Evolutionary conservation across 1,140 invertebrate species (phyloP).

Genomic region (Drosophila sproati): DNA sequence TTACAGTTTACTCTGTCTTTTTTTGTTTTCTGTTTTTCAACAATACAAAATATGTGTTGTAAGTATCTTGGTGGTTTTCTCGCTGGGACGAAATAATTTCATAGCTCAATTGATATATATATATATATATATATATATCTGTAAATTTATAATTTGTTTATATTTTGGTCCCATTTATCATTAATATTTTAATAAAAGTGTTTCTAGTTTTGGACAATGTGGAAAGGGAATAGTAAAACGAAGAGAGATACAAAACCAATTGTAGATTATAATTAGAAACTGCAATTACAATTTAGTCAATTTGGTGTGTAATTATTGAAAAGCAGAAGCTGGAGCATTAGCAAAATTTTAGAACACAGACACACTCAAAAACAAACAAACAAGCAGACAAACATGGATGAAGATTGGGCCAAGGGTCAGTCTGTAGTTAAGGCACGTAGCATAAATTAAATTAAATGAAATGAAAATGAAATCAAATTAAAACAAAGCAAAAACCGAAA

Average conservation of each 20-base stretch:
- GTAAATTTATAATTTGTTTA: neutral
- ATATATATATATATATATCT: too few relatives aligned
- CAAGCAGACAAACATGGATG: slow-evolving; percentile 13
- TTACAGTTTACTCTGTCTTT: too few relatives aligned
- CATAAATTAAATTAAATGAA: slow-evolving; percentile 54
- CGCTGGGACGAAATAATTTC: slow-evolving; percentile 6
- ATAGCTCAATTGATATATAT: slow-evolving; percentile 36
- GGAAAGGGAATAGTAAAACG: slow-evolving; percentile 30
- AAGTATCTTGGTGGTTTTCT: neutral
- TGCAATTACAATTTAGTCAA: slow-evolving; percentile 80
- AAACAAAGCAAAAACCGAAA: slow-evolving; percentile 74
- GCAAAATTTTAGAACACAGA: slow-evolving; percentile 67
- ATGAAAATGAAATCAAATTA: slow-evolving; percentile 57
- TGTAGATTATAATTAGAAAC: slow-evolving; percentile 64
- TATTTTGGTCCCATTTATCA: neutral
- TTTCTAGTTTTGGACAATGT: slow-evolving; percentile 38
- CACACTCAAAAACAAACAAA: slow-evolving; percentile 8
- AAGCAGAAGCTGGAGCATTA: slow-evolving; percentile 61
- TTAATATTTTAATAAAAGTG: neutral
- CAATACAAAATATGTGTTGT: neutral
- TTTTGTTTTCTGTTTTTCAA: too few relatives aligned
- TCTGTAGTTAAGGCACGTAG: slow-evolving; percentile 50
- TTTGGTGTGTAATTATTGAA: slow-evolving; percentile 71
- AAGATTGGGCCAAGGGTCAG: slow-evolving; percentile 29
- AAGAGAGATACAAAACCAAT: slow-evolving; percentile 47